phyloP scores from a whole-genome alignment of 2,888 invertebrate species.

The Harmothoe impar region DNA sequence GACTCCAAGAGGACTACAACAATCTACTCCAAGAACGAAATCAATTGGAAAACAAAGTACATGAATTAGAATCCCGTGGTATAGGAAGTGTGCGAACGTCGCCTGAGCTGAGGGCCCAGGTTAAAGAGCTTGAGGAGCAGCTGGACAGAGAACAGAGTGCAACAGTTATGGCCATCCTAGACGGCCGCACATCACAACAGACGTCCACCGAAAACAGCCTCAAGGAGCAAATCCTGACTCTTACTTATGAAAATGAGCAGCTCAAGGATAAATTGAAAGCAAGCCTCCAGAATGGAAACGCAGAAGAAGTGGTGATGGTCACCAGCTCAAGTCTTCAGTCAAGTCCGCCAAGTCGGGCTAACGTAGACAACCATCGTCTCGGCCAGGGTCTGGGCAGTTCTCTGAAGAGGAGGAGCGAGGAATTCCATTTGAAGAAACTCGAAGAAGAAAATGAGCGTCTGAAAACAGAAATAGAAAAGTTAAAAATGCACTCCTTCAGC shows the following conservation, averaged over 20 bases:
- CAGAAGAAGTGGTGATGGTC: background rate
- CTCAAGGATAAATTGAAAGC: background rate
- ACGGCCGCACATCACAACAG: slow-evolving; percentile 34
- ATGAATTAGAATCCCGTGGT: background rate
- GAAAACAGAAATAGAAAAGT: slow-evolving; percentile 31
- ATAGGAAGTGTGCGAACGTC: background rate
- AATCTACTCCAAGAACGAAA: slow-evolving; percentile 73
- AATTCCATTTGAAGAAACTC: background rate
- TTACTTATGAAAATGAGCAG: background rate
- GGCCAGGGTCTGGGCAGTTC: slow-evolving; percentile 32
- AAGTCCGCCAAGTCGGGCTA: background rate
- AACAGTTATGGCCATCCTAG: slow-evolving; percentile 50
- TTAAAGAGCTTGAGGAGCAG: slow-evolving; percentile 25
- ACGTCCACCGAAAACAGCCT: background rate
- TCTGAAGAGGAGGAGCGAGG: slow-evolving; percentile 40
- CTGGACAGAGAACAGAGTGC: slow-evolving; percentile 48
- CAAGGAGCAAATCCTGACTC: background rate
- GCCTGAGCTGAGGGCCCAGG: background rate
- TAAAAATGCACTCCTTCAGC: background rate
- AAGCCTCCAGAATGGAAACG: background rate
- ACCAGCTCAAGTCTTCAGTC: background rate
- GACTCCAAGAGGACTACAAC: slow-evolving; percentile 75
- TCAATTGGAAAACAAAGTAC: slow-evolving; percentile 73
- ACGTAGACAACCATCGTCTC: background rate
- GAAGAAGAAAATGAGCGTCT: slow-evolving; percentile 48